These are phyloP conservation scores for Ceratosolen fusciceps DNA, from an alignment of 1,140 invertebrate species.

Conservation along the genomic window DNA sequence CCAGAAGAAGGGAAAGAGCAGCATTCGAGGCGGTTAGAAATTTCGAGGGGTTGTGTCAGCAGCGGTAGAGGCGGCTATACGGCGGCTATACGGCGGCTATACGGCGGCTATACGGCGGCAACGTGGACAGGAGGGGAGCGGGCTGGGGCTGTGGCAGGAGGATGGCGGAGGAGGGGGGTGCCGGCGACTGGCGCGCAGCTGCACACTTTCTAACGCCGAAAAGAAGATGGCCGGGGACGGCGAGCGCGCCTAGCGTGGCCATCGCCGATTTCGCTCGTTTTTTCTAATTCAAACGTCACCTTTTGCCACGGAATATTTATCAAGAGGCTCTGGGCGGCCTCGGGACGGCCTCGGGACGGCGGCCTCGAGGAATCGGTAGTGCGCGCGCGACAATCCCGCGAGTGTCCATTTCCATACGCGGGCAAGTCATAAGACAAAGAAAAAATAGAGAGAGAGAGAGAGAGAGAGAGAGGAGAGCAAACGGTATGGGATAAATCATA, in stretches of 20 bases:
- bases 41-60: conserved; percentile 56
- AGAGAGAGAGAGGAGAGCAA: too few species aligned
- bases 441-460: too few species aligned
- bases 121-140: conserved; percentile 27
- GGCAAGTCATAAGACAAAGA: background rate
- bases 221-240: conserved; percentile 64
- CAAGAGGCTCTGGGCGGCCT: background rate
- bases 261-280: conserved; percentile 24
- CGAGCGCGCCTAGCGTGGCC: conserved; percentile 46
- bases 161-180: conserved; percentile 1
- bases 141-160: background rate
- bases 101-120: conserved; percentile 36
- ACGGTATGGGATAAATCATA: too few species aligned
- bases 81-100: conserved; percentile 62
- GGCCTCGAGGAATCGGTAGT: background rate
- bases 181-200: conserved; percentile 60
- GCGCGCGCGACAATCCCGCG: background rate
- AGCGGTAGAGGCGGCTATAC: background rate
- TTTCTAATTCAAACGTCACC: background rate
- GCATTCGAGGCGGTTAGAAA: conserved; percentile 55
- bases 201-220: conserved; percentile 58
- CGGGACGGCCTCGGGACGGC: too few species aligned
- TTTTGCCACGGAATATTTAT: background rate
- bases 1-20: conserved; percentile 48
- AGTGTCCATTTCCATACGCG: background rate